A percentile compares a stretch with the other conserved stretches of the same genome.
phyloP scores from a whole-genome alignment of 2,888 invertebrate genomes.

The Antitype chi region DNA sequence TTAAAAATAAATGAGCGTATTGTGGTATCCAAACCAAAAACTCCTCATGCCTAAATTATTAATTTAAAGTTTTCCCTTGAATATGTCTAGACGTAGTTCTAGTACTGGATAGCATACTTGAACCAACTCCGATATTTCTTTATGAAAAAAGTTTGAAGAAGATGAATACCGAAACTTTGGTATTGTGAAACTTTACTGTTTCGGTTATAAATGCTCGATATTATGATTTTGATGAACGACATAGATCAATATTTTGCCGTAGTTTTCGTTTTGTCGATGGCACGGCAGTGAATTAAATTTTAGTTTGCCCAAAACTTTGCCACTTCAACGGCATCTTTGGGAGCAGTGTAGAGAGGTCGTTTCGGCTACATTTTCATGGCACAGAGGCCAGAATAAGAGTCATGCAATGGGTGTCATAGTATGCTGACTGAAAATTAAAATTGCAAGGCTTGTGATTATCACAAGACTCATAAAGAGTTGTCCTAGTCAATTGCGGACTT shows the following conservation, averaged over 20 bases:
- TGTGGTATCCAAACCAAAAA: constrained; percentile 8
- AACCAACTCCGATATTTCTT: constrained; percentile 11
- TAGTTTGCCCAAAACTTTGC: background rate
- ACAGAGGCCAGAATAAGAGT: background rate
- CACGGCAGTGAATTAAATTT: background rate
- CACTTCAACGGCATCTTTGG: too few relatives aligned
- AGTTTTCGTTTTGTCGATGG: too few relatives aligned
- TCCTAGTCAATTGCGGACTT: too few relatives aligned
- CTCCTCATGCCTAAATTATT: constrained; percentile 26
- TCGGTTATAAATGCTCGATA: constrained; percentile 1
- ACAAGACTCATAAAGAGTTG: background rate
- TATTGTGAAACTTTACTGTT: constrained; percentile 22
- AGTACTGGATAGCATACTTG: constrained; percentile 17
- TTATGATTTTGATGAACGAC: background rate
- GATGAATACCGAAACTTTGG: constrained; percentile 14
- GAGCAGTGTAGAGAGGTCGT: background rate
- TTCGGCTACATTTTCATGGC: background rate
- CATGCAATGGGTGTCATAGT: background rate
- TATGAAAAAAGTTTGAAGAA: constrained; percentile 32
- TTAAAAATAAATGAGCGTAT: background rate
- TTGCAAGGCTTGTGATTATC: background rate
- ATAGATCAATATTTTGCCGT: background rate
- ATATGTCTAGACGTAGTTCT: constrained; percentile 44
- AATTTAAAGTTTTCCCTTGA: constrained; percentile 23
- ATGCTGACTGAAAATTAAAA: background rate